Base-by-base conservation (phyloP, 2,888 invertebrate species). In the Cephalotes varians region DNA sequence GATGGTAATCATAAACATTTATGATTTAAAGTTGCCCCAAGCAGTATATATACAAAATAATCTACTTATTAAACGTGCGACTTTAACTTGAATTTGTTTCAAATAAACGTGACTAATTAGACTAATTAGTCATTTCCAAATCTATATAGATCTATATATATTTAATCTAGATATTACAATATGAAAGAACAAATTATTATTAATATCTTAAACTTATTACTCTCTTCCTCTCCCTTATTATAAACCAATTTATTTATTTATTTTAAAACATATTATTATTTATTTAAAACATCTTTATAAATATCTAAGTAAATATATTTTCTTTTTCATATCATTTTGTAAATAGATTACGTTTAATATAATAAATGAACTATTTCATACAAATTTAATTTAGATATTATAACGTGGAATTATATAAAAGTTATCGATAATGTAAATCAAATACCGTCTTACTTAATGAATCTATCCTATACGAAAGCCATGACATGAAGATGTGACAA, bases 61-160 rank as follows among this genome's bases (percentile, higher is more conserved):
- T 64, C 21, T 25, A 51, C 40, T 76, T 76, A 76, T 64, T 76
- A n/a, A 65, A 51, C 51, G n/a, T 34, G 12, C 12, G 56, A 74
- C n/a, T 34, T 7, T 28, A 40, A 51, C 28, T 65, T n/a, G n/a
- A 58, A 31, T 18, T 49, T 40, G n/a, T 40, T 65, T 54, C 28
- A 15, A 65, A 77, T 25, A 54, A 47, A 77, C 31, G 10, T 76
- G 7, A 47, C 54, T 49, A 28, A 76, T 76, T 65, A 44, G 54
- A 15, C 31, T 77, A 54, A 77, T 77, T 65, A 77, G 31, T 31
- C 12, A 40, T 40, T 1, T 1, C 10, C 21, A 40, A 77, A 28
- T 31, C 31, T 1, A 28, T 54, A 65, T 54, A 40, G 34, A 51
- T 74, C 25, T 31, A 21, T 18, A 49, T 31, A 1, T 40, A 28